Conservation (phyloP, 2,888 invertebrate genomes). For the Agrotis ipsilon region DNA sequence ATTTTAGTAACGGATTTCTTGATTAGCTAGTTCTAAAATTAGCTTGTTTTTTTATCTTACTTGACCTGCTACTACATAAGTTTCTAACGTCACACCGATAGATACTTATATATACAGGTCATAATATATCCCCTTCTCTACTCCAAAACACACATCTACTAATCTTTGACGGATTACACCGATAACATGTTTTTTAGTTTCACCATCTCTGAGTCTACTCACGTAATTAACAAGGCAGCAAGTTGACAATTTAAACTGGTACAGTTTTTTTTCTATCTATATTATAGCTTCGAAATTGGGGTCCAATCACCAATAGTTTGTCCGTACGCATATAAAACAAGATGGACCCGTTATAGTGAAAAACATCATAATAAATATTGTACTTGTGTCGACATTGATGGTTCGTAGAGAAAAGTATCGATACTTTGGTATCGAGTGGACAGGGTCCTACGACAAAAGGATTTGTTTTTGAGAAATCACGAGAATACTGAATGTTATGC, state of each 20-base stretch:
- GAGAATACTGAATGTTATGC: too few relatives aligned
- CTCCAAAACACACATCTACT: slow-evolving; percentile 14
- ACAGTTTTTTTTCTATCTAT: slow-evolving; percentile 54
- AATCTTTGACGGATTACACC: slow-evolving; percentile 33
- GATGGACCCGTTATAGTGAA: slow-evolving; percentile 58
- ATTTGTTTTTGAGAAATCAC: too few relatives aligned
- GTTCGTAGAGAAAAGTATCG: slow-evolving; percentile 17
- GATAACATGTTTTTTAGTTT: slow-evolving; percentile 27
- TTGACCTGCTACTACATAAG: neutral
- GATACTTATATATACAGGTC: too few relatives aligned
- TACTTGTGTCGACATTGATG: slow-evolving; percentile 49
- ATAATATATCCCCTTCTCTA: too few relatives aligned
- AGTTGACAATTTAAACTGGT: slow-evolving; percentile 68
- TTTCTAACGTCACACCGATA: neutral
- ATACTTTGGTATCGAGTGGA: neutral
- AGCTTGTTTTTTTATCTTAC: neutral
- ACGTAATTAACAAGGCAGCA: slow-evolving; percentile 61
- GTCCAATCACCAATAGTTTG: slow-evolving; percentile 64
- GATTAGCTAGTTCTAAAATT: neutral
- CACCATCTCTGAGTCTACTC: slow-evolving; percentile 51
- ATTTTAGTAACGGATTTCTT: slow-evolving; percentile 14
- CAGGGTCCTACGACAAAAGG: too few relatives aligned
- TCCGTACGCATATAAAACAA: slow-evolving; percentile 61
- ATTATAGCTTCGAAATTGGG: slow-evolving; percentile 53
- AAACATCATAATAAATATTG: slow-evolving; percentile 63